Evolutionary conservation across 2,113 vertebrate species (phyloP).

Genomic region (Reinhardtius hippoglossoides): DNA sequence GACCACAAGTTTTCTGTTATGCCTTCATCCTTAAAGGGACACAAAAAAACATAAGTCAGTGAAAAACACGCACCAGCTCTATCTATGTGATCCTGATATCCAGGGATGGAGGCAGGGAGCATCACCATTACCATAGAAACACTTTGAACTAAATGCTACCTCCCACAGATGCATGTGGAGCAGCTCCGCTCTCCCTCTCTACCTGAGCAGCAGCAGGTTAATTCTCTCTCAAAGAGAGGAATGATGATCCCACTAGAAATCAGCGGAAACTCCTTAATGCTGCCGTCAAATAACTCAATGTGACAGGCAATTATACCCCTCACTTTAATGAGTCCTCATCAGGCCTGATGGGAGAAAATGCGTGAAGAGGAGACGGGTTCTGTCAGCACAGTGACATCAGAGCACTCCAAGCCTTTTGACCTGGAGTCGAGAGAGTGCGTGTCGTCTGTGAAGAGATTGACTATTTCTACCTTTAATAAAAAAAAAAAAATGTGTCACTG

Average conservation of each 20-base stretch:
- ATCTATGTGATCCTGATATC: not conserved
- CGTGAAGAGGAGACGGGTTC: not conserved
- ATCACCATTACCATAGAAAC: not conserved
- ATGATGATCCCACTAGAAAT: constrained; percentile 35
- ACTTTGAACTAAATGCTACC: not conserved
- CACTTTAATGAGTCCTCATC: constrained; percentile 26
- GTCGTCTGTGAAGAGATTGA: not conserved
- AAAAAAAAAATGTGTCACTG: not conserved
- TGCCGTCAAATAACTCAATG: constrained; percentile 32
- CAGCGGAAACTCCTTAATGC: constrained; percentile 8
- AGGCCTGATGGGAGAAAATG: constrained; percentile 15
- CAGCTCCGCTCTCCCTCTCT: not conserved
- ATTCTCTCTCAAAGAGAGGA: not conserved
- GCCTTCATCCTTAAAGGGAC: not conserved
- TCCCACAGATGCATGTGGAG: not conserved
- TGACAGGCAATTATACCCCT: constrained; percentile 46
- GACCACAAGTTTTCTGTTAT: not conserved
- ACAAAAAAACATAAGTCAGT: not conserved
- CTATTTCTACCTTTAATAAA: not conserved
- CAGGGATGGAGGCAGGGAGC: not conserved
- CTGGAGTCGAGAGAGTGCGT: not conserved
- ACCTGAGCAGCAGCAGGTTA: not conserved
- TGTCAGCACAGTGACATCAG: not conserved
- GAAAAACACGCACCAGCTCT: too few species aligned
- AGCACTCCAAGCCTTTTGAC: not conserved